Conservation (phyloP, 2,797 vertebrate genomes). For the Trachops cirrhosus region DNA sequence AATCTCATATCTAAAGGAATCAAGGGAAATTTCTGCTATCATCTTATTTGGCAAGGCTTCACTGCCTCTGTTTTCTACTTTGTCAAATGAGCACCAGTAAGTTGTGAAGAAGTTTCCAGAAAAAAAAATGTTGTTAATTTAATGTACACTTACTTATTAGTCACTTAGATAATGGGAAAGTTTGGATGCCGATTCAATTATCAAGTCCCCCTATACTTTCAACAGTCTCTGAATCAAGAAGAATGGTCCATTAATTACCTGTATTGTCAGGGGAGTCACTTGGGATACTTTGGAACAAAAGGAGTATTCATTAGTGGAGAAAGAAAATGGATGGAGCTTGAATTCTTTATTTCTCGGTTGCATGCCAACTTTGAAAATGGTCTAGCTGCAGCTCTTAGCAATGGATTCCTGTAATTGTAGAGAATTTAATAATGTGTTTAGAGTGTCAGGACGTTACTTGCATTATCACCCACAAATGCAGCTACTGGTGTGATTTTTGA, state of each 20-base stretch:
- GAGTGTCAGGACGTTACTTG: constrained; percentile 12
- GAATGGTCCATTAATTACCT: constrained; percentile 76
- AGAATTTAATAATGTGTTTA: constrained; percentile 48
- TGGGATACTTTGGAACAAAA: constrained; percentile 70
- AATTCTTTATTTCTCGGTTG: constrained; percentile 50
- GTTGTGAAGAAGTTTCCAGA: constrained; percentile 55
- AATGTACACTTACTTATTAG: constrained; percentile 63
- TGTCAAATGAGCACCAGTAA: constrained; percentile 46
- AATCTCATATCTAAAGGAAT: constrained; percentile 13
- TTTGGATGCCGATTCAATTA: constrained; percentile 69
- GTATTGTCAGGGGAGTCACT: constrained; percentile 63
- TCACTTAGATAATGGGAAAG: constrained; percentile 75
- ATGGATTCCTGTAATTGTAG: constrained; percentile 63
- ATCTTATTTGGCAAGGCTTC: constrained; percentile 56
- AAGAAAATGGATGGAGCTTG: constrained; percentile 67
- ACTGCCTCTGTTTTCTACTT: constrained; percentile 46
- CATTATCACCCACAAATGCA: constrained; percentile 12
- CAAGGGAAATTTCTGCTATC: constrained; percentile 23
- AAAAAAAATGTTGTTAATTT: constrained; percentile 63
- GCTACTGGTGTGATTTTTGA: neutral
- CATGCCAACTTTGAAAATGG: constrained; percentile 72
- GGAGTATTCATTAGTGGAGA: constrained; percentile 73
- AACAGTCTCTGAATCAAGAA: constrained; percentile 56
- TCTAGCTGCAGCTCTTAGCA: constrained; percentile 29
- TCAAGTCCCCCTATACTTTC: constrained; percentile 52